A percentile compares a stretch with the other conserved stretches of the same genome.
Conservation (phyloP, 1,140 invertebrate genomes). For the Trialeurodes vaporariorum region DNA sequence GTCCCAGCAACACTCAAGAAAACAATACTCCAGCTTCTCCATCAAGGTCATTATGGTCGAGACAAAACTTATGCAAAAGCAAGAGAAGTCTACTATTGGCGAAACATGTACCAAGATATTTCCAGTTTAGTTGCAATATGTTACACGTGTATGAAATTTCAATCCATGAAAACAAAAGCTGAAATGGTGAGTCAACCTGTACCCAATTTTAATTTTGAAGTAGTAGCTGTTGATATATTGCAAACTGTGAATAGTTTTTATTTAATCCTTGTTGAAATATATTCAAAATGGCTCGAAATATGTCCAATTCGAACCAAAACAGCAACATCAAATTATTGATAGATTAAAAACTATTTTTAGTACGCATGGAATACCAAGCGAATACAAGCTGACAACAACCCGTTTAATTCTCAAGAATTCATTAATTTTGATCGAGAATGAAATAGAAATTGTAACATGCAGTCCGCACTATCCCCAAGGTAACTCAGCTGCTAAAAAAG, state of each 20-base stretch:
- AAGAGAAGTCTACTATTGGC: slow-evolving; percentile 16
- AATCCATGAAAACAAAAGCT: slow-evolving; percentile 25
- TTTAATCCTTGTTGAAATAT: slow-evolving; percentile 31
- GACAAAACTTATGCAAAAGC: slow-evolving; percentile 12
- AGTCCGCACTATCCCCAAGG: slow-evolving; percentile 19
- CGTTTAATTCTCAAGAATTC: slow-evolving; percentile 14
- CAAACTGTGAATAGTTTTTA: slow-evolving; percentile 28
- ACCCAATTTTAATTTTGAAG: slow-evolving; percentile 26
- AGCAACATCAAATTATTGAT: background rate
- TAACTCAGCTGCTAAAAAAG: slow-evolving; percentile 17
- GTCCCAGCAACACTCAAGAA: slow-evolving; percentile 8
- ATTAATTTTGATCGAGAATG: slow-evolving; percentile 12
- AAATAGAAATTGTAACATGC: slow-evolving; percentile 13
- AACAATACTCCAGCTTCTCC: slow-evolving; percentile 5
- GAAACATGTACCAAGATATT: slow-evolving; percentile 15
- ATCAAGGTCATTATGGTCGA: slow-evolving; percentile 9
- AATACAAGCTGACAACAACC: slow-evolving; percentile 16
- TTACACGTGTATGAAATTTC: slow-evolving; percentile 15
- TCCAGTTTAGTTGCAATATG: slow-evolving; percentile 11
- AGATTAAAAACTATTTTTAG: slow-evolving; percentile 7
- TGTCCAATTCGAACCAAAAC: slow-evolving; percentile 10
- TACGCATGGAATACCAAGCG: slow-evolving; percentile 8
- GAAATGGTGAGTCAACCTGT: slow-evolving; percentile 29
- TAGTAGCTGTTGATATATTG: slow-evolving; percentile 29
- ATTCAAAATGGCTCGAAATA: slow-evolving; percentile 30